Conservation (phyloP, 2,113 vertebrate genomes). For the Lanius ludovicianus region DNA sequence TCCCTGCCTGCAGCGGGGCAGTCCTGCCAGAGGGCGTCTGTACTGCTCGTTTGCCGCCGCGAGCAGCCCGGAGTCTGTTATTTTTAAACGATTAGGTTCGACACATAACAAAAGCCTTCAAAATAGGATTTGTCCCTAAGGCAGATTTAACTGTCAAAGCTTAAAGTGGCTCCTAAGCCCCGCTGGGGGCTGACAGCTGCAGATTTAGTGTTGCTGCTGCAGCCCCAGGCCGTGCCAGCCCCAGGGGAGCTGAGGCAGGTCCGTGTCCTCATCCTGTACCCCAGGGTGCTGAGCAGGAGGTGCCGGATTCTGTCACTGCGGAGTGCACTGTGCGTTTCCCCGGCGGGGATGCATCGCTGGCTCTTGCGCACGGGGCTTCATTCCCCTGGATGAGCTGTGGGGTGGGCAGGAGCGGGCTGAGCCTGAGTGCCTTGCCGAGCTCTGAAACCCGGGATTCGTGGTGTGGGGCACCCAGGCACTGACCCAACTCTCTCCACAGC, state of each 20-base stretch:
- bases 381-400: background rate
- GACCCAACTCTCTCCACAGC: conserved; percentile 70
- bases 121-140: conserved; percentile 64
- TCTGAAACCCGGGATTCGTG: background rate
- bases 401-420: background rate
- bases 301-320: accelerated
- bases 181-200: background rate
- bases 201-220: background rate
- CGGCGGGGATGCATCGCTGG: accelerated
- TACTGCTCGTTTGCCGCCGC: background rate
- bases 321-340: background rate
- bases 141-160: conserved; percentile 61
- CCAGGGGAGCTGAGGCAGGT: background rate
- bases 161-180: conserved; percentile 42
- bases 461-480: background rate
- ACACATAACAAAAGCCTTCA: conserved; percentile 50
- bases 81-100: conserved; percentile 43
- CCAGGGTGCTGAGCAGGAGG: background rate
- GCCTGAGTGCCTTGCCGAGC: background rate
- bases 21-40: background rate
- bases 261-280: background rate
- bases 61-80: background rate
- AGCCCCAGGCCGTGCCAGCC: background rate
- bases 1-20: background rate
- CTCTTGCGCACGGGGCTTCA: background rate